phyloP scores from a whole-genome alignment of 2,888 invertebrate species.

The Carpatolechia fugitivella region DNA sequence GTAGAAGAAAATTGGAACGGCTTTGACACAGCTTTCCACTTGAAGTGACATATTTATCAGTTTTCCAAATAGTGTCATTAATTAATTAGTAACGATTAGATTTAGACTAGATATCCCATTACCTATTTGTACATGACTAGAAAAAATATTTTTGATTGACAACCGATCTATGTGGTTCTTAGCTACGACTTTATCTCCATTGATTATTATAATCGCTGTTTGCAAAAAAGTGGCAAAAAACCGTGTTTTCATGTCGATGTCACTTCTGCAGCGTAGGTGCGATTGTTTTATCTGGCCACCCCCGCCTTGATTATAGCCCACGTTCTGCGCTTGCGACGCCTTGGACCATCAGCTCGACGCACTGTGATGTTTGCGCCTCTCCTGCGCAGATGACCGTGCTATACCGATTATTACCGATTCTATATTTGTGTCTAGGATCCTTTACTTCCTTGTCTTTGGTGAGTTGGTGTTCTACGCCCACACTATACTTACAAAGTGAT shows the following conservation, averaged over 20 bases:
- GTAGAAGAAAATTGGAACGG: too few species aligned
- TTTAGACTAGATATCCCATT: too few species aligned
- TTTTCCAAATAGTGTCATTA: too few species aligned
- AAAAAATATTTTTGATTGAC: not conserved
- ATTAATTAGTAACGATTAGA: too few species aligned
- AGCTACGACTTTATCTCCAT: not conserved
- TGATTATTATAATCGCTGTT: not conserved
- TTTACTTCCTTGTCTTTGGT: not conserved
- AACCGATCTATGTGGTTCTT: not conserved
- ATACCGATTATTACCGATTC: not conserved
- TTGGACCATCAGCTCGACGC: too few species aligned
- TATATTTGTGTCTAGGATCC: not conserved
- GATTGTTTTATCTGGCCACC: slow-evolving; percentile 23
- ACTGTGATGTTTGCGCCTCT: not conserved
- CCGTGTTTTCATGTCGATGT: slow-evolving; percentile 6
- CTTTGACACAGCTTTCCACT: too few species aligned
- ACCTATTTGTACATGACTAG: not conserved
- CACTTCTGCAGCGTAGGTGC: slow-evolving; percentile 15
- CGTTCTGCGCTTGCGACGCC: slow-evolving; percentile 14
- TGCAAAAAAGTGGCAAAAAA: slow-evolving; percentile 7
- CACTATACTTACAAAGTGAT: not conserved
- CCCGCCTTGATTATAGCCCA: slow-evolving; percentile 18
- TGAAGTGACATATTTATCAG: too few species aligned
- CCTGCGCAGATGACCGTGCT: not conserved
- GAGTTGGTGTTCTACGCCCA: not conserved